Conservation (phyloP, 2,888 invertebrate species). For the Abrostola tripartita region DNA sequence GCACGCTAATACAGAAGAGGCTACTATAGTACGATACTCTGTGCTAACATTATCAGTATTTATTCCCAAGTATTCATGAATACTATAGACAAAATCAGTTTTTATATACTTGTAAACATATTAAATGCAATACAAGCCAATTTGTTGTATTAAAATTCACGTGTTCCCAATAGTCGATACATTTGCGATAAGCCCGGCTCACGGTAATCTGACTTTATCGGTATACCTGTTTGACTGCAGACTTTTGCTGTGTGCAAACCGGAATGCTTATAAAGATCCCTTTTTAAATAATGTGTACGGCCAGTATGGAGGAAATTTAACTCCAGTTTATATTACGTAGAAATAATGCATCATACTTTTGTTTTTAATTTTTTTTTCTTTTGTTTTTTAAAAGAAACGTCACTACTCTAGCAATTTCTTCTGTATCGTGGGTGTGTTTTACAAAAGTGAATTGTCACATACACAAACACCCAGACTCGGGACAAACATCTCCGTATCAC, state of each 20-base stretch:
- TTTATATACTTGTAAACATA: conserved; percentile 44
- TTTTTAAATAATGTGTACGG: neutral
- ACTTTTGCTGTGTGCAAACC: conserved; percentile 42
- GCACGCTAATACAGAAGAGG: too few species aligned
- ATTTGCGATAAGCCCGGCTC: conserved; percentile 68
- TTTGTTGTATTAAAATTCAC: conserved; percentile 63
- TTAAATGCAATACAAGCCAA: conserved; percentile 47
- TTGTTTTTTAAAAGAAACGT: too few species aligned
- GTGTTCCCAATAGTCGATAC: conserved; percentile 62
- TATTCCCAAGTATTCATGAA: conserved; percentile 13
- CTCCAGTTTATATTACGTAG: neutral
- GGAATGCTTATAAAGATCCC: conserved; percentile 20
- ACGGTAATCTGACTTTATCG: conserved; percentile 74
- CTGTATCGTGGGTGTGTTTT: too few species aligned
- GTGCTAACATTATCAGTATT: neutral
- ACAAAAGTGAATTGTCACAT: too few species aligned
- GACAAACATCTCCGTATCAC: too few species aligned
- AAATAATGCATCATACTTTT: neutral
- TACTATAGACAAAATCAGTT: conserved; percentile 34
- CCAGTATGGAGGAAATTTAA: neutral
- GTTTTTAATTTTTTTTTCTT: neutral
- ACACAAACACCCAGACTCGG: too few species aligned
- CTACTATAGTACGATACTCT: too few species aligned
- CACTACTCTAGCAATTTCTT: too few species aligned
- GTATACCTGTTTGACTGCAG: conserved; percentile 40